phyloP scores from a whole-genome alignment of 2,797 vertebrate species.

The Mormyrus hasselquistii region DNA sequence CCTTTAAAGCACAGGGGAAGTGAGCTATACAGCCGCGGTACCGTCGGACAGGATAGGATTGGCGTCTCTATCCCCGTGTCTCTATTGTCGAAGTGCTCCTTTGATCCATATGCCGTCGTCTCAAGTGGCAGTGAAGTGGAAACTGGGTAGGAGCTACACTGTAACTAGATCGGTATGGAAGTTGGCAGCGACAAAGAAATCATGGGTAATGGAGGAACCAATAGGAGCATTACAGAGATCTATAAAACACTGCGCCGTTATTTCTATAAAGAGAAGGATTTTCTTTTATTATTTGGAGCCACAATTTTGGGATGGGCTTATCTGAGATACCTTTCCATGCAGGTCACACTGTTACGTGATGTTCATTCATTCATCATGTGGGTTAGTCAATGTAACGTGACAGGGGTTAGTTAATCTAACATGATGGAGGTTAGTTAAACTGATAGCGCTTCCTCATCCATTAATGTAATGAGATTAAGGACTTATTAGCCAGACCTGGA shows the following conservation, averaged over 20 bases:
- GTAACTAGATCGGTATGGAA: constrained; percentile 51
- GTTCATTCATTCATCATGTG: neutral
- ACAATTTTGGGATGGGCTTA: neutral
- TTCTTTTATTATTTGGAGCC: neutral
- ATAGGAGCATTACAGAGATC: neutral
- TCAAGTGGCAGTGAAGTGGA: constrained; percentile 33
- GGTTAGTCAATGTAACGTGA: neutral
- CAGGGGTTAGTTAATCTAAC: neutral
- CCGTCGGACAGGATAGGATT: constrained; percentile 19
- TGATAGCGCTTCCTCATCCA: neutral
- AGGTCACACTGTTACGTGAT: neutral
- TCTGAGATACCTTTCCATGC: neutral
- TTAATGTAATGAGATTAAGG: neutral
- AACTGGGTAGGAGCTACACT: constrained; percentile 44
- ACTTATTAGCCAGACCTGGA: neutral
- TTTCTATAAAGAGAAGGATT: neutral
- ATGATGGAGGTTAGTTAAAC: neutral
- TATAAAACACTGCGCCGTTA: neutral
- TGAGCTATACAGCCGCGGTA: neutral
- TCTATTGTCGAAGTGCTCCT: constrained; percentile 19
- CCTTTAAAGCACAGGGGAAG: constrained; percentile 26
- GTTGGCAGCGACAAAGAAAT: constrained; percentile 33
- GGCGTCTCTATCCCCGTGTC: neutral
- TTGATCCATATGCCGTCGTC: constrained; percentile 26
- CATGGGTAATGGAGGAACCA: constrained; percentile 51